Base-by-base conservation (phyloP, 30 jellyfish, hydroid and myxozoan species). In the Cassiopea andromeda region DNA sequence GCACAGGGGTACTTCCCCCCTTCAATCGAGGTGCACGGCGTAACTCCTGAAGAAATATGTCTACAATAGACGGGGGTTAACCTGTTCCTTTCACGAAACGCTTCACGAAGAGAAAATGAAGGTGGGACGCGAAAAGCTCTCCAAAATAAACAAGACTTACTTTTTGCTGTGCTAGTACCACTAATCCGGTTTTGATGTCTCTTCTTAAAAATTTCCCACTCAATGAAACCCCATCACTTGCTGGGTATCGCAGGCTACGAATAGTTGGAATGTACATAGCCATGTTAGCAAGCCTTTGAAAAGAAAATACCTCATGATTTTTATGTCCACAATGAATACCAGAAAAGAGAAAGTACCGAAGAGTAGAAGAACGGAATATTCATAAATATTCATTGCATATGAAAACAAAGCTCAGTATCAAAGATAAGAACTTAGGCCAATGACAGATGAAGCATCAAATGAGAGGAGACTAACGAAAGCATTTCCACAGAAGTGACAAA, bases 241-340 rank as follows among this genome's bases (percentile, higher is more conserved):
- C 85, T 9, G 54, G 46, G 60, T 8, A 84, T 38, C 12, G 46
- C 60, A 84, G 61, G 57, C 71, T 85, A 13, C 75, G 83, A 17
- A 84, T 48, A 27, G 84, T 69, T 27, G 85, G 92, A 43, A 84
- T 60, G 75, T 72, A 84, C 43, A 46, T 48, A 1, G 85, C 57
- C 9, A 38, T 68, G 44, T 59, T 60, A 19, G 58, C 43, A 46
- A 84, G 49, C 78, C 92, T 84, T 54, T 0, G 58, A 7, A 73
- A 74, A 27, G 44, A 73, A 14, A 72, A 75, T 71, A 8, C 3
- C 10, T 46, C 17, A 7, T 16, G 18, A 18, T 17, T 0, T 57
- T 43, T 19, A 17, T 18, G 60, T 45, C 46, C 48, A 15, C 18
- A 7, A 13, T 4, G 8, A 46, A 4, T 70, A 12, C n/a, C 77